Evolutionary conservation across 2,888 invertebrate species (phyloP).

Genomic region (Rotaria socialis): DNA sequence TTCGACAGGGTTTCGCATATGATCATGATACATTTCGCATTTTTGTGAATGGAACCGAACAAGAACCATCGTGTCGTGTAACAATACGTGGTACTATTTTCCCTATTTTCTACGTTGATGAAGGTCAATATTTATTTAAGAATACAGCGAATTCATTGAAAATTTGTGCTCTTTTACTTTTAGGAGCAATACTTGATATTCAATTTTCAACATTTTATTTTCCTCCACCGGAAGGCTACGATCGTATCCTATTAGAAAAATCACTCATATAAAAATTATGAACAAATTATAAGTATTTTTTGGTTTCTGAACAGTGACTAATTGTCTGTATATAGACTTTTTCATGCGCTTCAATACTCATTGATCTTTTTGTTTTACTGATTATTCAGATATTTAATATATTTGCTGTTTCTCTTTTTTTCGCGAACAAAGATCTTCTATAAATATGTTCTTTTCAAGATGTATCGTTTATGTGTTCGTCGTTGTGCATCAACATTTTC

Average conservation of each 20-base stretch:
- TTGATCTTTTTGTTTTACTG: not conserved
- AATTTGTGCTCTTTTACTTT: constrained; percentile 57
- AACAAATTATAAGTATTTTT: not conserved
- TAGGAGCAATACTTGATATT: constrained; percentile 91
- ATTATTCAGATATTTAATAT: constrained; percentile 29
- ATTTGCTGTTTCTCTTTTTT: not conserved
- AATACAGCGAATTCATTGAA: not conserved
- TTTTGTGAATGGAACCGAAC: constrained; percentile 81
- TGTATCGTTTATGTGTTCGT: constrained; percentile 17
- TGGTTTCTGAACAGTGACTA: not conserved
- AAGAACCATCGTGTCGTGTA: constrained; percentile 73
- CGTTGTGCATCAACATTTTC: constrained; percentile 29
- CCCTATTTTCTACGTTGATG: constrained; percentile 81
- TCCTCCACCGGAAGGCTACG: constrained; percentile 75
- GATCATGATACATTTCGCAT: constrained; percentile 93
- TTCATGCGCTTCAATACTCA: not conserved
- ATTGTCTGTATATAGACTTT: not conserved
- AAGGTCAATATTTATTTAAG: constrained; percentile 41
- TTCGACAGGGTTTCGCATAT: constrained; percentile 76
- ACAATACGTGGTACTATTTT: constrained; percentile 81
- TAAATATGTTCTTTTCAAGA: not conserved
- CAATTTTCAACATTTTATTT: constrained; percentile 82
- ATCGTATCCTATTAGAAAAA: constrained; percentile 92
- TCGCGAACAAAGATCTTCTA: not conserved
- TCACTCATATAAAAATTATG: constrained; percentile 74